Base-by-base conservation (phyloP, 2,797 vertebrate genomes). In the Euthynnus affinis region DNA sequence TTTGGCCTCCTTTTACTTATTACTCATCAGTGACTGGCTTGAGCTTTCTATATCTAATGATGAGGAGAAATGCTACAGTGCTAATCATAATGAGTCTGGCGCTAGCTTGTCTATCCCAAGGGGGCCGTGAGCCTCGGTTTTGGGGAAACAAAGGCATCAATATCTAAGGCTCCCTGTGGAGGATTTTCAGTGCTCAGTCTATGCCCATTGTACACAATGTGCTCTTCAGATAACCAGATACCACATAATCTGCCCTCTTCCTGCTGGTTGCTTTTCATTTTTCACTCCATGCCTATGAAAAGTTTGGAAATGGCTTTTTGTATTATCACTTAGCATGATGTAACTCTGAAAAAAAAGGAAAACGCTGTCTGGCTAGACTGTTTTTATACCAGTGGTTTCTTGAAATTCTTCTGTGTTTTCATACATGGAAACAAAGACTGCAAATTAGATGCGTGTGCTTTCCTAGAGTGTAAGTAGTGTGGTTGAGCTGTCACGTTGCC, bases 401-500 rank as follows among this genome's bases (percentile, higher is more conserved):
- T 88, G 32, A 83, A 85, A 75, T 78, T 64, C 74, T 29, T 83
- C 60, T 22, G 27, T 83, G 81, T 65, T 77, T 79, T 74, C 76
- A 73, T 61, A 70, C 59, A 80, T 59, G 64, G 74, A 74, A 82
- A 80, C 79, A 78, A 76, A 83, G 75, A 58, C 64, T 87, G 63
- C 78, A 76, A 77, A 84, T 66, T 63, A 68, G 74, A 71, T 85
- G 79, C 88, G 78, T 84, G 76, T 66, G 80, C 42, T 78, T 84
- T 87, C 69, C 57, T 79, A 49, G 65, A 77, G 80, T 74, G 77
- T 76, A 49, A 49, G 46, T 49, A 14, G 46, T 86, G 89, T 69
- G 85, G 87, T 85, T 79, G 42, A 71, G 86, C 71, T 88, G 88
- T 92, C 84, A 84, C 77, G 61, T 76, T 83, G 86, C 88, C 90